phyloP scores from a whole-genome alignment of 2,113 vertebrate genomes.

The Notothenia coriiceps region DNA sequence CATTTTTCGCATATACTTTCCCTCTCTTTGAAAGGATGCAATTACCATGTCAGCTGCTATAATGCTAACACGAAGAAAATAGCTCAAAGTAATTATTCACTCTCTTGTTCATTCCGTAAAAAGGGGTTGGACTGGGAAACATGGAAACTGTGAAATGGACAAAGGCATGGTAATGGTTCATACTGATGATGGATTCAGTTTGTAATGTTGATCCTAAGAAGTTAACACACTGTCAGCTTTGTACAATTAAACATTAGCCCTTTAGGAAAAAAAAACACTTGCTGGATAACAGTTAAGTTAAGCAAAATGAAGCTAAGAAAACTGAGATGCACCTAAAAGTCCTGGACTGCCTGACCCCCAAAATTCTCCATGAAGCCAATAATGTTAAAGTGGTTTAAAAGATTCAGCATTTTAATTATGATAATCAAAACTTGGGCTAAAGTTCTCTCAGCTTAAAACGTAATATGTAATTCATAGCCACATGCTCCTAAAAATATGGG shows the following conservation, averaged over 20 bases:
- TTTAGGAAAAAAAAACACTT: background rate
- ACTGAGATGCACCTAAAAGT: background rate
- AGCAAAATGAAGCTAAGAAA: background rate
- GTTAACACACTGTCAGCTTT: slow-evolving; percentile 24
- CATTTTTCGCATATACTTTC: slow-evolving; percentile 55
- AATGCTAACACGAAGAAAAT: slow-evolving; percentile 66
- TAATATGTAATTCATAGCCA: no score
- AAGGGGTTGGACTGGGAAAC: slow-evolving; percentile 3
- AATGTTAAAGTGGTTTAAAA: background rate
- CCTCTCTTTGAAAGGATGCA: slow-evolving; percentile 67
- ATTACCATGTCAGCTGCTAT: slow-evolving; percentile 77
- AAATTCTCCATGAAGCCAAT: background rate
- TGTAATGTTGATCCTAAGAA: slow-evolving; percentile 33
- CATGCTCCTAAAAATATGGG: no score
- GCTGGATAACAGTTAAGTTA: no score
- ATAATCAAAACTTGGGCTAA: background rate
- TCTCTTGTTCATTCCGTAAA: slow-evolving; percentile 55
- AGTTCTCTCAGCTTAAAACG: background rate
- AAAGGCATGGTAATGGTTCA: slow-evolving; percentile 32
- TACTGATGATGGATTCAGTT: slow-evolving; percentile 23
- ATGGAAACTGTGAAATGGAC: slow-evolving; percentile 40
- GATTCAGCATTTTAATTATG: background rate
- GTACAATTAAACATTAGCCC: slow-evolving; percentile 37
- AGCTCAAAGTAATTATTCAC: slow-evolving; percentile 70
- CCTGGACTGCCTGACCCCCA: background rate